Conservation (phyloP, 2,888 invertebrate species). For the Chymomyza fuscimana region DNA sequence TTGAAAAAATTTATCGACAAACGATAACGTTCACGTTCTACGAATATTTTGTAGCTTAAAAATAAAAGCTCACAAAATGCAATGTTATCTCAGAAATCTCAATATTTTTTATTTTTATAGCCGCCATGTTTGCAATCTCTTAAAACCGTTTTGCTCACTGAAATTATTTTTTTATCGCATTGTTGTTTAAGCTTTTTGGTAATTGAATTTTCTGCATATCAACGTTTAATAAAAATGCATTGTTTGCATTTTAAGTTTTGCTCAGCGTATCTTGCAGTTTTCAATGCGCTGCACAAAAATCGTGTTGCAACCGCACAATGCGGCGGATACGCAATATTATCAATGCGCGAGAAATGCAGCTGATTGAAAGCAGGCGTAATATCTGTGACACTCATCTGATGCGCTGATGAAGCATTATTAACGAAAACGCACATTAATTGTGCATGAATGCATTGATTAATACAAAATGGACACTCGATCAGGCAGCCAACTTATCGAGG, state of each 20-base stretch:
- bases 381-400: conserved; percentile 28
- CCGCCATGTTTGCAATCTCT: background rate
- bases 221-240: background rate
- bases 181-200: background rate
- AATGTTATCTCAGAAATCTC: background rate
- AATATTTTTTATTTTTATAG: background rate
- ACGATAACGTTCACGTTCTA: too few species aligned
- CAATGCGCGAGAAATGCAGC: conserved; percentile 22
- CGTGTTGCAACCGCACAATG: background rate
- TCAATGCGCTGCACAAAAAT: background rate
- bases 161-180: background rate
- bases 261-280: conserved; percentile 1
- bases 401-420: conserved; percentile 61
- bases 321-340: conserved; percentile 18
- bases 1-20: too few species aligned
- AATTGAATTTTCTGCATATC: conserved; percentile 7
- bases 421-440: conserved; percentile 63
- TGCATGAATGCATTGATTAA: conserved; percentile 62
- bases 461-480: conserved; percentile 23
- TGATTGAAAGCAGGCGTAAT: conserved; percentile 21
- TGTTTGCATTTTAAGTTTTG: background rate
- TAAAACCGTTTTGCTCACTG: background rate
- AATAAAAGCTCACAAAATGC: too few species aligned
- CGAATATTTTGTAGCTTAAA: too few species aligned
- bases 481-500: background rate